These are phyloP conservation scores for Diplodus sargus DNA, from an alignment of 2,797 vertebrate species.

Conservation along the genomic window DNA sequence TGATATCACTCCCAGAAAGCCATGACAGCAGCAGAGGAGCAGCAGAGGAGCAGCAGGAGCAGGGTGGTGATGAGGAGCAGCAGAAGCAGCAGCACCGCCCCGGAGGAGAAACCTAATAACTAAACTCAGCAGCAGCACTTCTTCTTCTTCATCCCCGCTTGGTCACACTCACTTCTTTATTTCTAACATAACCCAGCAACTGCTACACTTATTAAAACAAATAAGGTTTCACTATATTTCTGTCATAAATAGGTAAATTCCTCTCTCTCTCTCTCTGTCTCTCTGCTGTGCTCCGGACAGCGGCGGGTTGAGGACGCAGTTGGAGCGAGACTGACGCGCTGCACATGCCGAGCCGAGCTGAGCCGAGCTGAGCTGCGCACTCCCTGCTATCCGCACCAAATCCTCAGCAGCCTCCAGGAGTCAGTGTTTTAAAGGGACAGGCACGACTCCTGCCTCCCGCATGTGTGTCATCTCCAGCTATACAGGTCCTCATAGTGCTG, in stretches of 20 bases:
- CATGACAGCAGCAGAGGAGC: constrained; percentile 44
- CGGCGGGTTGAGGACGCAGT: constrained; percentile 49
- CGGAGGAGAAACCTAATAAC: constrained; percentile 61
- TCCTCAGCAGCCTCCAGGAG: constrained; percentile 62
- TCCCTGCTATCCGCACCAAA: constrained; percentile 67
- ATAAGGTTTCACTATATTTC: constrained; percentile 32
- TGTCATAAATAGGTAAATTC: constrained; percentile 47
- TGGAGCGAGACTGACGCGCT: constrained; percentile 44
- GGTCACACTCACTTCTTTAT: constrained; percentile 35
- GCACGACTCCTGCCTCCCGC: constrained; percentile 45
- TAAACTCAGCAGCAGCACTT: constrained; percentile 75
- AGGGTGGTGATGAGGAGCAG: neutral
- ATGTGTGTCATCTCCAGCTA: neutral
- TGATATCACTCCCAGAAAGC: constrained; percentile 62
- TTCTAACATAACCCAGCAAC: constrained; percentile 29
- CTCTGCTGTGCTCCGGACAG: constrained; percentile 25
- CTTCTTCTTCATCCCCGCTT: constrained; percentile 47
- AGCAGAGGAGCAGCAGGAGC: too few relatives aligned
- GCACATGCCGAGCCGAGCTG: constrained; percentile 59
- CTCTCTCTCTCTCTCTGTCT: neutral
- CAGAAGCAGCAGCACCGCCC: constrained; percentile 55
- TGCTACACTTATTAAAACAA: neutral
- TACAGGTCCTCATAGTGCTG: neutral
- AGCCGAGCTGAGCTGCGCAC: constrained; percentile 45
- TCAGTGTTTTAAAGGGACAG: constrained; percentile 80